Base-by-base conservation (phyloP, 2,113 vertebrate species). In the Numida meleagris region DNA sequence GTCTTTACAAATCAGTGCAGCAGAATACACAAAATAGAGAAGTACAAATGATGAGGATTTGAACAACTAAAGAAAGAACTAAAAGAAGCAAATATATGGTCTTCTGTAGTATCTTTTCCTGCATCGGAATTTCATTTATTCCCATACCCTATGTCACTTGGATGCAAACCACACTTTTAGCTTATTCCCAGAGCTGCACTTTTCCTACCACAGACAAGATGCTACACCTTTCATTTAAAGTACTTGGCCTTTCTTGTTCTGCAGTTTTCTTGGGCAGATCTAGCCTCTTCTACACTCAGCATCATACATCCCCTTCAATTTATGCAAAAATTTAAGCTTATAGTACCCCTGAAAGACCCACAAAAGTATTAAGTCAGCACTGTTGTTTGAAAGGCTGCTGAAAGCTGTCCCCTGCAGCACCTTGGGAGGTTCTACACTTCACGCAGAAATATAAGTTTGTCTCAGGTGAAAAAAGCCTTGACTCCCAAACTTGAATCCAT, bases 131-230 rank as follows among this genome's bases (percentile, higher is more conserved):
- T 76, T 57, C 42, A 51, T 27, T 78, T 74, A 36, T 43, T 75
- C 15, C 13, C 12, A 27, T 20, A 36, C 5, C 12, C 12, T 2
- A 0, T 38, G 20, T 78, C 36, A 25, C 10, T 27, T 34, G 31
- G 12, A 5, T 72, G 25, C 29, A 61, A 21, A 10, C 4, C n/a
- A 66, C 17, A 43, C 40, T 53, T 43, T 27, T 66, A 5, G 11
- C 29, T 80, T 59, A 15, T 63, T 86, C 42, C 21, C 23, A 59
- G 25, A 87, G 25, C 68, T 51, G 81, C 6, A 8, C 63, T 81
- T 31, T 62, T 66, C 50, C 15, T 34, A 19, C 7, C 12, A 23
- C 7, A 59, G 10, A 27, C 1, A 6, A 0, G 10, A 6, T 16
- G 25, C 15, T 25, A n/a, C 34, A 14, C 12, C 12, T 61, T 27